These are phyloP conservation scores for Heliconius himera DNA, from an alignment of 1,140 invertebrate genomes.

Conservation along the genomic window DNA sequence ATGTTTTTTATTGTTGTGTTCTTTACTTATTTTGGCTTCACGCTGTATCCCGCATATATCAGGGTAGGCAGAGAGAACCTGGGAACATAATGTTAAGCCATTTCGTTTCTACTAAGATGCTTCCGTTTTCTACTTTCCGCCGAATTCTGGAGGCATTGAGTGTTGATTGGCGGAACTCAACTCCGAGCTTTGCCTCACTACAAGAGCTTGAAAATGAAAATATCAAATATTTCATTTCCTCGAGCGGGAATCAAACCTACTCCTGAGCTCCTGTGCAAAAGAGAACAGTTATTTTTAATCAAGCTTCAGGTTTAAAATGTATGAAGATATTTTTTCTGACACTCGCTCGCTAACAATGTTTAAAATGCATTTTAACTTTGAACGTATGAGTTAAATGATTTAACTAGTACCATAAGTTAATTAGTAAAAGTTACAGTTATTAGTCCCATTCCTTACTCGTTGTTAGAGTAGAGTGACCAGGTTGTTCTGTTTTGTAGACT, in stretches of 20 bases:
- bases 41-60: too few relatives aligned
- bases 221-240: neutral
- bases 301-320: neutral
- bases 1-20: neutral
- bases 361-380: constrained; percentile 9
- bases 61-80: too few relatives aligned
- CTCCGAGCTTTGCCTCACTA: too few relatives aligned
- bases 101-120: too few relatives aligned
- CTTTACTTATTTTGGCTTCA: too few relatives aligned
- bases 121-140: too few relatives aligned
- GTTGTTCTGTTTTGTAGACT: too few relatives aligned
- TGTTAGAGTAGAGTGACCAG: neutral
- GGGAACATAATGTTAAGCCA: too few relatives aligned
- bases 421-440: neutral
- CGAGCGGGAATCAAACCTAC: too few relatives aligned
- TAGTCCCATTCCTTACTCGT: neutral
- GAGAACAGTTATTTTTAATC: neutral
- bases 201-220: neutral
- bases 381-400: constrained; percentile 2
- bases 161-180: too few relatives aligned
- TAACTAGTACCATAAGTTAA: neutral
- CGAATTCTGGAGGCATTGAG: too few relatives aligned
- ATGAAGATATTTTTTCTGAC: neutral
- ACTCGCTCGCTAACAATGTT: neutral
- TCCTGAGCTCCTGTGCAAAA: neutral